Evolutionary conservation across 2,113 vertebrate species (phyloP).

Genomic region (Rhinolophus sinicus): DNA sequence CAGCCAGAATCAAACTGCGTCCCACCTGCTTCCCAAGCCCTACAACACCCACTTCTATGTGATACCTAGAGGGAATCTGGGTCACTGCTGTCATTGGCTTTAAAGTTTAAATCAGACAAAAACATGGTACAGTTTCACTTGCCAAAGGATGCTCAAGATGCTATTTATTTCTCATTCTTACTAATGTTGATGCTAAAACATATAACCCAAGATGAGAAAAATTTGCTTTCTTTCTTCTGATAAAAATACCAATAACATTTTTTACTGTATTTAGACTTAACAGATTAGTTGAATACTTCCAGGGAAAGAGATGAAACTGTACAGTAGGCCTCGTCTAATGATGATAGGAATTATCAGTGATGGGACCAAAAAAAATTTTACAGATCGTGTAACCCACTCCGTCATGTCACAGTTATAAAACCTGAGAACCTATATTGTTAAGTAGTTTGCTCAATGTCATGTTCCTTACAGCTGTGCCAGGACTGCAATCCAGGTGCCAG

Average conservation of each 20-base stretch:
- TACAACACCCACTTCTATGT: accelerated
- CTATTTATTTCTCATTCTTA: neutral
- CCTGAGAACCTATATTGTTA: neutral
- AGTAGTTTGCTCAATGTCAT: neutral
- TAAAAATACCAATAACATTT: neutral
- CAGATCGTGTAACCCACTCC: neutral
- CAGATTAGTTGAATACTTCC: neutral
- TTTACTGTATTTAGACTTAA: neutral
- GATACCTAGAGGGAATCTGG: neutral
- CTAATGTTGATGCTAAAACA: neutral
- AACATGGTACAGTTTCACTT: neutral
- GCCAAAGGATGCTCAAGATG: neutral
- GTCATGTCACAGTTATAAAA: neutral
- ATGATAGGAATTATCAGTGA: neutral
- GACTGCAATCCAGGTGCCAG: neutral
- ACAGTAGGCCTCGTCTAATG: neutral
- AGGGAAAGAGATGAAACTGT: neutral
- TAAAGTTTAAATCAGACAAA: neutral
- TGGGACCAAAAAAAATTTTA: neutral
- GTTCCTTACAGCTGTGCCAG: neutral
- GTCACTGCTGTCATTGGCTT: neutral
- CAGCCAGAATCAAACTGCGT: neutral
- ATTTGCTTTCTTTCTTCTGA: neutral
- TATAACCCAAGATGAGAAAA: neutral
- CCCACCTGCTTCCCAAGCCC: neutral